Evolutionary conservation across 1,140 invertebrate species (phyloP), one percentile per base, ranked within the genome.

Genomic region (Hydropsyche tenuis): DNA sequence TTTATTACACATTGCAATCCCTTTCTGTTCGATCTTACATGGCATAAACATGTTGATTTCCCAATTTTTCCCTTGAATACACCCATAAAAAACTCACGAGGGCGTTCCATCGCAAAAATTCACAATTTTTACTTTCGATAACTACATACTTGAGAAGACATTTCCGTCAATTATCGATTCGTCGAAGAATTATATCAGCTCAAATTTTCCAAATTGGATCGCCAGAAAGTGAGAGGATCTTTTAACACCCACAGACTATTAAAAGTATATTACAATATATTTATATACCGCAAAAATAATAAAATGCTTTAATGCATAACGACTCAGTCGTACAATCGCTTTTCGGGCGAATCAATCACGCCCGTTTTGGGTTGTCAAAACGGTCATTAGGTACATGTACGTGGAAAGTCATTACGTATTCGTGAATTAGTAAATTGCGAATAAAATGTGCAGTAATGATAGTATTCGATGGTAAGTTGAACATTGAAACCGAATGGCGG

Each of bases 211-310:
- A 53, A 53, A 53, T 2, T 20, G 48, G 48, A 18, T 7, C 48
- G 48, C 9, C 9, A 14, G 48, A 53, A 53, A 53, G 48, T 53
- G 48, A 53, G 48, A 53, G 48, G 48, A 53, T 53, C 30, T 37
- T 53, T 53, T 7, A n/a, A n/a, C n/a, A n/a, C 48, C 12, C 16
- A 53, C 30, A 3, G 30, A 37, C 30, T 4, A 37, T 9, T 9
- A 9, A 37, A 37, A 37, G 9, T 4, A 37, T 37, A 37, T 37
- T 18, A 18, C 20, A 53, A 53, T 53, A 7, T 53, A 18, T 20
- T 5, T 53, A 18, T 14, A 53, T 37, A 37, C 30, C 30, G 30
- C 16, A 16, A 53, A 20, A 20, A 53, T 53, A 53, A 53, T 18
- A 53, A 18, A 9, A 53, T 16, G 48, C 16, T 16, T 53, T n/a